Percentiles rank a stretch among this genome's conserved stretches.
Conservation (phyloP, 2,113 vertebrate species). For the Seriola dumerili region DNA sequence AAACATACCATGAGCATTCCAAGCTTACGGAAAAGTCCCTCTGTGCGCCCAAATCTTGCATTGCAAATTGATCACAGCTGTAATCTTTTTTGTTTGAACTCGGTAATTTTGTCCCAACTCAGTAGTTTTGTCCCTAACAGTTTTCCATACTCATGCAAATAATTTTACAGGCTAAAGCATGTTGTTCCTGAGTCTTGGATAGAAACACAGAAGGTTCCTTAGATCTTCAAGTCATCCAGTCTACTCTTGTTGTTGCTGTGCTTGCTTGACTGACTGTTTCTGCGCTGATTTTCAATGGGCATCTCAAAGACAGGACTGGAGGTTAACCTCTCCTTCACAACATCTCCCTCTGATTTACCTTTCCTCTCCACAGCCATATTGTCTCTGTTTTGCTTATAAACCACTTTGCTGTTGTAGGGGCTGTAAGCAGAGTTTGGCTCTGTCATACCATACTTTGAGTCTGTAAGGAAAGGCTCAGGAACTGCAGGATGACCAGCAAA, state of each 20-base stretch:
- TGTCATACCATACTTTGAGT: slow-evolving; percentile 79
- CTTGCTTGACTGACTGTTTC: slow-evolving; percentile 84
- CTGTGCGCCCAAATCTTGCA: background rate
- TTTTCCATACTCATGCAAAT: background rate
- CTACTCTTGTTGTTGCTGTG: slow-evolving; percentile 83
- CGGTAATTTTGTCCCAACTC: background rate
- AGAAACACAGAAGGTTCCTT: slow-evolving; percentile 13
- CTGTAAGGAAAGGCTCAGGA: slow-evolving; percentile 68
- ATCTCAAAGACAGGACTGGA: slow-evolving; percentile 65
- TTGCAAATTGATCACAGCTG: background rate
- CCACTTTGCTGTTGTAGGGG: slow-evolving; percentile 81
- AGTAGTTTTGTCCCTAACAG: background rate
- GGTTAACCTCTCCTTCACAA: slow-evolving; percentile 66
- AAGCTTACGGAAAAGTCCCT: background rate
- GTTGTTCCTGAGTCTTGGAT: slow-evolving; percentile 7
- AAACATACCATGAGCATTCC: background rate
- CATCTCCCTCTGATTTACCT: slow-evolving; percentile 71
- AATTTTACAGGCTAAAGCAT: background rate
- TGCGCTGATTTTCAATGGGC: slow-evolving; percentile 71
- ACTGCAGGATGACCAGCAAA: slow-evolving; percentile 67
- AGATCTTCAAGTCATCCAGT: slow-evolving; percentile 85
- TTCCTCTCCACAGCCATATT: slow-evolving; percentile 85
- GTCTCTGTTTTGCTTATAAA: slow-evolving; percentile 87
- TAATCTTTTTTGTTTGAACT: slow-evolving; percentile 11
- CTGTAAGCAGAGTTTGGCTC: slow-evolving; percentile 78